Evolutionary conservation across 2,797 vertebrate species (phyloP).

Genomic region (Coregonus ussuriensis): DNA sequence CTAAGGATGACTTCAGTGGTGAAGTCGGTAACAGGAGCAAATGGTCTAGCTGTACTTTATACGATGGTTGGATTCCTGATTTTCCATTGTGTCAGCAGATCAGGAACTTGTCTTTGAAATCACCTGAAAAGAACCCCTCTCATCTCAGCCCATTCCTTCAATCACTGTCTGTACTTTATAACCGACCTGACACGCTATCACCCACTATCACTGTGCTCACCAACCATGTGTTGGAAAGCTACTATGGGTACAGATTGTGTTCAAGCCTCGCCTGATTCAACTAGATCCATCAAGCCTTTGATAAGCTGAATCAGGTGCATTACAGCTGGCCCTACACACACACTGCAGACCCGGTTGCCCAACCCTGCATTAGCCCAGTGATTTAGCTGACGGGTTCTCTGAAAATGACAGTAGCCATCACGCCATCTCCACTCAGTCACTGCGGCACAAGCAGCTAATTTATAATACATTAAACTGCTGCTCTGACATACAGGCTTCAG

Average conservation of each 20-base stretch:
- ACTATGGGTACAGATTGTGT: background rate
- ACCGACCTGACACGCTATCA: background rate
- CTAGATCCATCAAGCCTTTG: background rate
- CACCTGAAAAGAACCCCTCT: background rate
- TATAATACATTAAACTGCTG: conserved; percentile 56
- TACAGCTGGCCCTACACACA: background rate
- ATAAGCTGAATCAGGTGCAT: background rate
- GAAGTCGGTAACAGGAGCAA: no score
- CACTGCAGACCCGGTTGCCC: background rate
- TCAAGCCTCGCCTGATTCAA: background rate
- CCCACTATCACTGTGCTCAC: background rate
- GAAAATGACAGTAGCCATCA: conserved; percentile 21
- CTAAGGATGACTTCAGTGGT: background rate
- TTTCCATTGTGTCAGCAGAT: background rate
- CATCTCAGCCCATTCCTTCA: background rate
- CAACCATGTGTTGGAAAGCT: no score
- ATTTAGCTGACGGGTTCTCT: conserved; percentile 35
- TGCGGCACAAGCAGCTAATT: conserved; percentile 64
- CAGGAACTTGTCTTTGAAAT: background rate
- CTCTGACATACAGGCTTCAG: conserved; percentile 44
- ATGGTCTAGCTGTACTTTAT: background rate
- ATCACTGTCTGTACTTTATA: no score
- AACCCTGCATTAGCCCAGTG: background rate
- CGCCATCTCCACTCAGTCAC: conserved; percentile 41
- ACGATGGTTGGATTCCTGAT: no score